Conservation (phyloP, 2,797 vertebrate species). For the Clarias fuscus region DNA sequence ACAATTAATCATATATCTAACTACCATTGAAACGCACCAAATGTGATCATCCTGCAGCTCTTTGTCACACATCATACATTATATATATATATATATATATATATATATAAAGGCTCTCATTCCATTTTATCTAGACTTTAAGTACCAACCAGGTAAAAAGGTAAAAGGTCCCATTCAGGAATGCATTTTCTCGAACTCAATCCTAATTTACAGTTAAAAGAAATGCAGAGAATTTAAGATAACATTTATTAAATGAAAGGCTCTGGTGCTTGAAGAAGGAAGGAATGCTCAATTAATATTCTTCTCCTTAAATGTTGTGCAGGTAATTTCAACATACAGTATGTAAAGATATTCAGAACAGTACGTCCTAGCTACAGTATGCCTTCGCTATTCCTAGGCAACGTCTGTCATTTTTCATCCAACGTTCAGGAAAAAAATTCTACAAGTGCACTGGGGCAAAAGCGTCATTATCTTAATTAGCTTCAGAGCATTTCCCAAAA, state of each 20-base stretch:
- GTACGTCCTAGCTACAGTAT: slow-evolving; percentile 9
- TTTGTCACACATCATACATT: neutral
- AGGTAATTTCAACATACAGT: slow-evolving; percentile 38
- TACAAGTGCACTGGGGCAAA: slow-evolving; percentile 48
- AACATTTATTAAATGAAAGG: slow-evolving; percentile 35
- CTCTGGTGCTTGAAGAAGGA: slow-evolving; percentile 19
- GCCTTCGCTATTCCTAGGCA: slow-evolving; percentile 10
- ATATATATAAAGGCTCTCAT: neutral
- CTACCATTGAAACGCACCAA: no score
- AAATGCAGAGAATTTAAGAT: slow-evolving; percentile 18
- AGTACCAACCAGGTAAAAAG: neutral
- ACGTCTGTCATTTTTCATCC: slow-evolving; percentile 42
- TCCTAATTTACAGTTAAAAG: slow-evolving; percentile 17
- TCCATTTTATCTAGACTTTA: neutral
- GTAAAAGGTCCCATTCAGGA: neutral
- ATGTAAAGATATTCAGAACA: slow-evolving; percentile 40
- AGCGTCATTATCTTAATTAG: slow-evolving; percentile 57
- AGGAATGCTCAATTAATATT: slow-evolving; percentile 34
- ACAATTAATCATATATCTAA: neutral
- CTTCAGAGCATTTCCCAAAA: slow-evolving; percentile 51
- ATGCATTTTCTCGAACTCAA: slow-evolving; percentile 14
- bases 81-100: no score
- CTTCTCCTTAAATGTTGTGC: slow-evolving; percentile 40
- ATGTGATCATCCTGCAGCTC: no score
- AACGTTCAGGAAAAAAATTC: slow-evolving; percentile 36